phyloP scores from a whole-genome alignment of 2,888 invertebrate genomes.

The Spisula solida region DNA sequence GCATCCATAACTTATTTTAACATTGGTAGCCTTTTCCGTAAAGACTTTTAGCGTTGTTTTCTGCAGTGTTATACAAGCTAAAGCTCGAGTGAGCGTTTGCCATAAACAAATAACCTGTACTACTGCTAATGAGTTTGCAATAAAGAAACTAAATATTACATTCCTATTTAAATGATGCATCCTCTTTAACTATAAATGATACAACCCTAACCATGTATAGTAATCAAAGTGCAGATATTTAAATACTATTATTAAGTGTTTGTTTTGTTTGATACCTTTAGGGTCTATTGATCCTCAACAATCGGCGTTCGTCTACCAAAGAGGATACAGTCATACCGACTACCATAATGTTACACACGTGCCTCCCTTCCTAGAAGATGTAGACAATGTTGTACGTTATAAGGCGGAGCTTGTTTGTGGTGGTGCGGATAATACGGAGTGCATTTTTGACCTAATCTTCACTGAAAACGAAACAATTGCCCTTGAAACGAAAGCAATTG shows the following conservation, averaged over 20 bases:
- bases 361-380: conserved; percentile 34
- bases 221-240: too few species aligned
- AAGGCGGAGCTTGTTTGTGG: conserved; percentile 25
- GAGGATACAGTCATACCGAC: conserved; percentile 18
- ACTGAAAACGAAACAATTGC: conserved; percentile 28
- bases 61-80: too few species aligned
- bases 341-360: conserved; percentile 31
- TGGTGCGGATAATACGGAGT: conserved; percentile 30
- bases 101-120: too few species aligned
- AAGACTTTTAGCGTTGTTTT: too few species aligned
- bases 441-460: conserved; percentile 35
- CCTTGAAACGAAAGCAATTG: background rate
- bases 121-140: background rate
- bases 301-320: conserved; percentile 31
- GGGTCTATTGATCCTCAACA: conserved; percentile 13
- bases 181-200: too few species aligned
- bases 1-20: too few species aligned
- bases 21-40: background rate
- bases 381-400: background rate
- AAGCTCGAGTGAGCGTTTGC: too few species aligned
- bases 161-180: too few species aligned
- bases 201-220: too few species aligned
- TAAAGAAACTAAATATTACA: background rate
- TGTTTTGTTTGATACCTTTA: background rate
- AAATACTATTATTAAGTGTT: too few species aligned